Evolutionary conservation across 92 coral and sea anemone genomes (phyloP).

Genomic region (Diadumene lineata): DNA sequence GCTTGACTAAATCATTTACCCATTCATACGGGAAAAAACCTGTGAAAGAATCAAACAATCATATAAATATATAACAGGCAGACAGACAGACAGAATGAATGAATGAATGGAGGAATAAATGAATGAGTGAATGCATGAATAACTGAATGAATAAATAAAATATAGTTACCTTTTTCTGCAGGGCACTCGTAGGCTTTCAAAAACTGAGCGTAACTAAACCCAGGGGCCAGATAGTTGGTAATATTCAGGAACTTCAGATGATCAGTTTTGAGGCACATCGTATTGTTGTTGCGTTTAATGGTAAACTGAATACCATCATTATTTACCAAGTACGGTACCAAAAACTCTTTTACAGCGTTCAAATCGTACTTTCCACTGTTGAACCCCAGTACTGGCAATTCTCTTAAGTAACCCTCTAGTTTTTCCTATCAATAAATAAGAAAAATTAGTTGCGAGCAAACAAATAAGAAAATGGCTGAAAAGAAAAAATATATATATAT

Average conservation of each 20-base stretch:
- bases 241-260: constrained; percentile 51
- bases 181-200: constrained; percentile 52
- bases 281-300: constrained; percentile 46
- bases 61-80: too few relatives aligned
- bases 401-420: constrained; percentile 31
- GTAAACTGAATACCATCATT: constrained; percentile 37
- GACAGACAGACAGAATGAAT: too few relatives aligned
- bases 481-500: too few relatives aligned
- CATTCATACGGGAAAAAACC: constrained; percentile 38
- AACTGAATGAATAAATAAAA: too few relatives aligned
- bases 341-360: constrained; percentile 34
- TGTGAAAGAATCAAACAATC: too few relatives aligned
- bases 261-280: constrained; percentile 33
- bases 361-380: constrained; percentile 53
- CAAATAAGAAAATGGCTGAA: too few relatives aligned
- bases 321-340: constrained; percentile 38
- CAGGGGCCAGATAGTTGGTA: constrained; percentile 58
- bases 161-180: constrained; percentile 16
- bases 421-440: constrained; percentile 11
- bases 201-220: constrained; percentile 46
- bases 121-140: too few relatives aligned
- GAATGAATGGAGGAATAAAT: too few relatives aligned
- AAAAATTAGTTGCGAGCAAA: too few relatives aligned
- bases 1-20: constrained; percentile 31
- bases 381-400: constrained; percentile 46